Evolutionary conservation across 1,140 invertebrate species (phyloP), one percentile per base, ranked within the genome.

Genomic region (Eciton burchellii): DNA sequence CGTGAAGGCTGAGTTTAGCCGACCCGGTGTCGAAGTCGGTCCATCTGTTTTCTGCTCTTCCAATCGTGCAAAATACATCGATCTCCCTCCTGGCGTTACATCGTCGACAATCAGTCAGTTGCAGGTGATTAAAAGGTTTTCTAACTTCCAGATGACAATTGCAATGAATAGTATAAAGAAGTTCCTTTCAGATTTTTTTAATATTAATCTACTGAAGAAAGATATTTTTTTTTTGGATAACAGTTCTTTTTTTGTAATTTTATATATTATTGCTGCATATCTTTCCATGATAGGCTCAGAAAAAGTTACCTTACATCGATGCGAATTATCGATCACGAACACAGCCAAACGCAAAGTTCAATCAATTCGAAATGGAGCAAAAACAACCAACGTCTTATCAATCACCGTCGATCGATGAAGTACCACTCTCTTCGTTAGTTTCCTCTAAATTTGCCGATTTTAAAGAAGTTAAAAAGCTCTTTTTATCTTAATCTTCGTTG

Each of bases 1-100:
- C 91, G 95, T 96, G 1, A 94, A 95, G 90, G 93, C 95, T 54
- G 94, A 95, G 90, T 91, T 94, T 12, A 89, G 76, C 35, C 88
- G 74, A 54, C 0, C 85, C 0, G 81, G 82, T 62, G 82, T 84
- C 57, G 87, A 92, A 29, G 19, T 68, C 12, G 87, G 41, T n/a
- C 76, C 84, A 83, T 82, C 72, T 57, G 2, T 14, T 35, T 85
- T 79, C 0, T 87, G 84, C 52, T 84, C 43, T 41, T 49, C 83
- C 14, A 79, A 81, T 35, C 68, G 71, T 68, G 68, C 88, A 29
- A 79, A 56, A 70, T 72, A 83, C 12, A 68, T 89, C 62, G 90
- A 93, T 79, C 82, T 91, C 60, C 88, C 89, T 0, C 77, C 83
- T 12, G 89, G 88, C 41, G 68, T 91, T 45, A 88, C 90, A 29